phyloP scores from a whole-genome alignment of 2,113 vertebrate genomes.

The Seriola rivoliana region DNA sequence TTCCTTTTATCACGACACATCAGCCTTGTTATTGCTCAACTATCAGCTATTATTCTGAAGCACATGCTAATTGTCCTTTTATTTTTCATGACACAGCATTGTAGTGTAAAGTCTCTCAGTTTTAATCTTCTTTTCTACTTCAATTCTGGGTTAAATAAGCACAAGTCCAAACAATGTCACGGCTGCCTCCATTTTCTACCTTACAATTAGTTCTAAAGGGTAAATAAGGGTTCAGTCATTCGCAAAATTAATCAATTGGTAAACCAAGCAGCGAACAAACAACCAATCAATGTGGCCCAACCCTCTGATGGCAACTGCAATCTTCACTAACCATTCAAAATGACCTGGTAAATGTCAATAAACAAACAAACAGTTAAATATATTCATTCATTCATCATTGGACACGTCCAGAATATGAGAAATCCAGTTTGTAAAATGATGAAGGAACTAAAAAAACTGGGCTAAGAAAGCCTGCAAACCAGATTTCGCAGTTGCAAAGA shows the following conservation, averaged over 20 bases:
- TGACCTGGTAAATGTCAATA: background rate
- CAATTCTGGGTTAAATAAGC: too few relatives aligned
- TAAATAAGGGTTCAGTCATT: background rate
- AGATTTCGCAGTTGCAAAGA: background rate
- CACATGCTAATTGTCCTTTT: background rate
- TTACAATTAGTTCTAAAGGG: background rate
- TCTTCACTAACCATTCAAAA: background rate
- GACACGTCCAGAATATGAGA: background rate
- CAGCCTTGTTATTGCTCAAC: background rate
- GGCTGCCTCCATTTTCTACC: background rate
- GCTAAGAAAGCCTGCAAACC: background rate
- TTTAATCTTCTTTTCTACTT: background rate
- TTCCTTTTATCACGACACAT: conserved; percentile 19
- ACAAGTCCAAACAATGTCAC: background rate
- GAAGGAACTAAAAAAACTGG: background rate
- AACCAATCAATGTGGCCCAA: background rate
- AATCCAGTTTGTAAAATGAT: background rate
- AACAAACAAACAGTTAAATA: background rate
- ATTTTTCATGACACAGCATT: background rate
- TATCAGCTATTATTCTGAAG: background rate
- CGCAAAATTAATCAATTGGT: background rate
- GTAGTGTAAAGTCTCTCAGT: background rate
- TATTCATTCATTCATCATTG: background rate
- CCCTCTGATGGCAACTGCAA: background rate
- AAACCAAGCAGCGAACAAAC: background rate